Base-by-base conservation (phyloP, 2,113 vertebrate species). In the Petromus typicus region DNA sequence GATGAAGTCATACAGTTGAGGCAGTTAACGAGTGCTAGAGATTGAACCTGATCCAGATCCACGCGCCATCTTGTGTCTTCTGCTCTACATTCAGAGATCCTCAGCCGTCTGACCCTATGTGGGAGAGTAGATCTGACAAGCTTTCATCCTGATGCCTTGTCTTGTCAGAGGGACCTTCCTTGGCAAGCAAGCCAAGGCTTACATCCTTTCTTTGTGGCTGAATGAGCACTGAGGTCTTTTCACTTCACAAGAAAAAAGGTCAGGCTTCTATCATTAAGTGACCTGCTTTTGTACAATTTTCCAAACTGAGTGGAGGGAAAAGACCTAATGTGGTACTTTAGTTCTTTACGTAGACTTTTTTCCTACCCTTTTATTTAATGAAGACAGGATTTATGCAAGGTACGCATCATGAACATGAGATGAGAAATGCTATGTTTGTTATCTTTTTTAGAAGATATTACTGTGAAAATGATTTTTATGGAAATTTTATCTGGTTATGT, bases 401-500 rank as follows among this genome's bases (percentile, higher is more conserved):
- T 80, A 86, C 6, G n/a, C 61, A 51, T 57, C 57, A 79, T 54
- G 94, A 78, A 93, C 75, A 48, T 75, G 59, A 67, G 61, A 13
- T 34, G 67, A 85, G 66, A 83, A 45, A 64, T 43, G 16, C 17
- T 87, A 40, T 61, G 61, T 90, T 69, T 79, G 14, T 80, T 56
- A 43, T 43, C 81, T 91, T 63, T 86, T 96, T 7, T 0, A 45
- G 45, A 3, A 61, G 10, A 64, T 71, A n/a, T 40, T 90, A 43
- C 54, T 88, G 90, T 73, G n/a, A 61, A 89, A 96, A 48, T 93
- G 69, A 23, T 75, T 90, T 93, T 73, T 43, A 8, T 76, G 89
- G 80, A 79, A 97, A 97, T 96, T 92, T 27, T 96, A 89, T 94
- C 96, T 97, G 95, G 43, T 90, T 97, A 59, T 80, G 86, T 94